Base-by-base conservation (phyloP, 2,113 vertebrate genomes). In the Catagonus wagneri region DNA sequence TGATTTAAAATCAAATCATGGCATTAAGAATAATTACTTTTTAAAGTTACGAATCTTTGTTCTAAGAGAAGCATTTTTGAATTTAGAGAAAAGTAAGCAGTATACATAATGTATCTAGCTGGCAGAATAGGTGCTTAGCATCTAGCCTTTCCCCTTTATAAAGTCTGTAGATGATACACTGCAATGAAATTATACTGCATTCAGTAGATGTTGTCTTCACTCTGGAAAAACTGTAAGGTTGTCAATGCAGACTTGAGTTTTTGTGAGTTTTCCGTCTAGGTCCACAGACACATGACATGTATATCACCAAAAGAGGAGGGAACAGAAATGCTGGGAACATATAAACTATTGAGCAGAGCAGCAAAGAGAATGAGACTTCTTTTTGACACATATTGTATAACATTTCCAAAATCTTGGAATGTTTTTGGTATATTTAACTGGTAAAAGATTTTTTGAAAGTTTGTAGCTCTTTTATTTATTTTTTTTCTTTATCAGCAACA, bases 391-490 rank as follows among this genome's bases (percentile, higher is more conserved):
- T 44, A 89, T 63, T 81, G 44, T 92, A 76, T 27, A 83, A 80
- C 23, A 83, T 83, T 96, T 95, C 29, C 71, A 88, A 96, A 89
- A 25, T 74, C 34, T 94, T 56, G 25, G 72, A 78, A 72, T 94
- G 52, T 71, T 97, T 96, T 92, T 89, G 27, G 54, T 94, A 58
- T 84, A 52, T 89, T 91, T 94, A 93, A 89, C 71, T 94, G 63
- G 65, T 19, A 94, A 84, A 95, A 36, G 4, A 75, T 71, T 85
- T 75, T 56, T 20, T 44, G 79, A 44, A 44, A 54, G 7, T 75
- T 25, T 90, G 58, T 56, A 78, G 61, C 50, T 85, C 50, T 85
- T 89, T 68, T 25, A 7, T 29, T 50, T 63, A 69, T 88, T 34
- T 54, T 65, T 65, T 90, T 60, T 27, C 17, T 58, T 80, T 72